phyloP scores from a whole-genome alignment of 1,140 invertebrate species.

The Belonocnema kinseyi region DNA sequence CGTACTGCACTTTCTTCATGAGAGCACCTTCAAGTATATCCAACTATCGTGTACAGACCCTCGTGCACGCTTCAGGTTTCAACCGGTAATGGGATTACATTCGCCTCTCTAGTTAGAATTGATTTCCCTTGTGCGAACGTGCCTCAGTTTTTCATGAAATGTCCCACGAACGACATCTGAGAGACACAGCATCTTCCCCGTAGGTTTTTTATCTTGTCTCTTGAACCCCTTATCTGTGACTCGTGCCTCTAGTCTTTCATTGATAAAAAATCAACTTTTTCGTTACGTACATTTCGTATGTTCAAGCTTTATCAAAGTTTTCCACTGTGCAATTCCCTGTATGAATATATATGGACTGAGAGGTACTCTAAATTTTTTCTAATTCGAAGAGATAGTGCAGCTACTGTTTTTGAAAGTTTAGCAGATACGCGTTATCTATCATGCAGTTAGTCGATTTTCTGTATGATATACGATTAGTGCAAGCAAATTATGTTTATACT shows the following conservation, averaged over 20 bases:
- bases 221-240: neutral
- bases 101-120: conserved; percentile 56
- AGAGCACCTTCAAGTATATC: neutral
- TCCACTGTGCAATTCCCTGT: neutral
- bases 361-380: neutral
- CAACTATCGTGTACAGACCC: conserved; percentile 37
- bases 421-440: conserved; percentile 4
- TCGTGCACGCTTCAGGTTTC: conserved; percentile 63
- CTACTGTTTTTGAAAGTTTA: conserved; percentile 22
- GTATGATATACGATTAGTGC: neutral
- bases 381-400: neutral
- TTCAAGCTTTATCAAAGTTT: conserved; percentile 3
- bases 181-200: conserved; percentile 38
- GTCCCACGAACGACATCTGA: conserved; percentile 52
- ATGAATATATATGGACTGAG: conserved; percentile 4
- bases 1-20: neutral
- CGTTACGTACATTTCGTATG: neutral
- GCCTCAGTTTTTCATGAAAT: conserved; percentile 51
- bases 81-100: conserved; percentile 72
- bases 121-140: conserved; percentile 57
- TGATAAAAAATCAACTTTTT: neutral
- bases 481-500: neutral
- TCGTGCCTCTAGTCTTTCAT: neutral
- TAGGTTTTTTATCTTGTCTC: conserved; percentile 44
- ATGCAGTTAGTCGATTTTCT: neutral